phyloP scores from a whole-genome alignment of 2,888 invertebrate species.

The Antitype chi region DNA sequence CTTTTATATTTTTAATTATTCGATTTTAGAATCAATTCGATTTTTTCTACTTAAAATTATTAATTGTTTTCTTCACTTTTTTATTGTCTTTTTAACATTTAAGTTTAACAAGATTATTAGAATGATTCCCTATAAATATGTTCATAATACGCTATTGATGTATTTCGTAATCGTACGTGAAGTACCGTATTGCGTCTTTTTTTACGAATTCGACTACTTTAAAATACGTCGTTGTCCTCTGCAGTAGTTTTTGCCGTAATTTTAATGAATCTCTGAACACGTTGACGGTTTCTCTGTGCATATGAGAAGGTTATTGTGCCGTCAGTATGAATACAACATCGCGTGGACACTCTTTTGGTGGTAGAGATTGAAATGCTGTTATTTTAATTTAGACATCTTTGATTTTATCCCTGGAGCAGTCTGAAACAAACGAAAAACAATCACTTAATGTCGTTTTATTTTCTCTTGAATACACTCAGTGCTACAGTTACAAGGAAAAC shows the following conservation, averaged over 20 bases:
- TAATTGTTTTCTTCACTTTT: conserved; percentile 48
- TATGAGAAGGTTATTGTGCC: conserved; percentile 73
- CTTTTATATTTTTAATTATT: not conserved
- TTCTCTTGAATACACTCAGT: no score
- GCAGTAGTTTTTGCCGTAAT: conserved; percentile 85
- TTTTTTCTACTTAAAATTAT: conserved; percentile 62
- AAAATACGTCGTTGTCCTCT: conserved; percentile 85
- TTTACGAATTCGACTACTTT: conserved; percentile 88
- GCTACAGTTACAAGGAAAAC: no score
- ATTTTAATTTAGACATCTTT: conserved; percentile 60
- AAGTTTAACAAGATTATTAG: conserved; percentile 87
- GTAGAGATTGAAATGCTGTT: conserved; percentile 4
- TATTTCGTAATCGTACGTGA: conserved; percentile 86
- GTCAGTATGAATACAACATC: conserved; percentile 52
- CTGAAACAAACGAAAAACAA: conserved; percentile 58
- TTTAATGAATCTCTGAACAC: conserved; percentile 87
- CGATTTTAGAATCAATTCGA: conserved; percentile 38
- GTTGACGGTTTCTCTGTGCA: conserved; percentile 85
- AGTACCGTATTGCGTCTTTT: conserved; percentile 89
- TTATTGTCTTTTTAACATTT: conserved; percentile 78
- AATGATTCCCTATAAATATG: conserved; percentile 86
- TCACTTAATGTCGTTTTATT: not conserved
- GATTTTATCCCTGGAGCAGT: not conserved
- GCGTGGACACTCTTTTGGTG: conserved; percentile 4
- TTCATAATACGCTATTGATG: conserved; percentile 86